phyloP scores from a whole-genome alignment of 1,140 invertebrate species.

The Catajapyx aquilonaris region DNA sequence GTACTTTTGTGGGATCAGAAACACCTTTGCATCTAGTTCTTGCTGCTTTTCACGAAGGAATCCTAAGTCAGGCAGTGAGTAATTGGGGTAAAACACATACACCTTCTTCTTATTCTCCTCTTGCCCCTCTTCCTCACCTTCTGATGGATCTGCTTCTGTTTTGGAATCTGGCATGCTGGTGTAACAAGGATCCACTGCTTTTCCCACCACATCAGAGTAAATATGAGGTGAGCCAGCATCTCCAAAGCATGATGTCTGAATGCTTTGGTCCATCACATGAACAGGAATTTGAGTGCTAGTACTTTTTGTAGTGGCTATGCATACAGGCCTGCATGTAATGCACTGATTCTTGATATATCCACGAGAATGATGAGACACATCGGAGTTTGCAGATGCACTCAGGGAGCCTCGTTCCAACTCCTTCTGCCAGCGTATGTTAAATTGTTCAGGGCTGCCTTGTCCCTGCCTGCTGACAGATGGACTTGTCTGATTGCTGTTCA shows the following conservation, averaged over 20 bases:
- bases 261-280: constrained; percentile 41
- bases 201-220: too few species aligned
- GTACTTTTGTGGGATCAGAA: constrained; percentile 28
- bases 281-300: constrained; percentile 31
- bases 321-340: too few species aligned
- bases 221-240: constrained; percentile 3
- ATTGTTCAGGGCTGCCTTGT: too few species aligned
- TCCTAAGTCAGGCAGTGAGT: constrained; percentile 66
- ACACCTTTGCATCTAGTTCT: constrained; percentile 31
- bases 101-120: constrained; percentile 33
- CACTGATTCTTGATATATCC: too few species aligned
- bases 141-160: constrained; percentile 3
- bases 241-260: constrained; percentile 35
- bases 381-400: constrained; percentile 16
- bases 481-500: too few species aligned
- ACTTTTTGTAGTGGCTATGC: constrained; percentile 18
- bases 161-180: too few species aligned
- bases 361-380: too few species aligned
- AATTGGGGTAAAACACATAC: constrained; percentile 79
- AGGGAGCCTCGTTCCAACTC: constrained; percentile 8
- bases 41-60: constrained; percentile 46
- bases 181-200: too few species aligned
- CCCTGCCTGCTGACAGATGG: too few species aligned
- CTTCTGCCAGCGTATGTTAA: too few species aligned
- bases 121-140: background rate